phyloP scores from a whole-genome alignment of 2,113 vertebrate species.

The Struthio camelus region DNA sequence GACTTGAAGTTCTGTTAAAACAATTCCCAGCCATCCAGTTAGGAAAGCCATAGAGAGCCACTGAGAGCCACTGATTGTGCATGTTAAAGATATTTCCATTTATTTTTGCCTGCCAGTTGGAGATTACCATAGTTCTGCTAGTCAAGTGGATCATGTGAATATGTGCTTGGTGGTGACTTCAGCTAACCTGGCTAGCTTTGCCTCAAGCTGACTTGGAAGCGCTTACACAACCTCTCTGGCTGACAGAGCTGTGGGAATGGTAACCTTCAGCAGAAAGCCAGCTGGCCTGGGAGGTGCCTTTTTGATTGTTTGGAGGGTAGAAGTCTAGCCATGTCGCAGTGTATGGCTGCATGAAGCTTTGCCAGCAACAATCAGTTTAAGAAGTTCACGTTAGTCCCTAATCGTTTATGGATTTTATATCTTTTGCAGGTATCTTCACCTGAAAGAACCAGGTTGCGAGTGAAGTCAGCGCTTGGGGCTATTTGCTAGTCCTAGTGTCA shows the following conservation, averaged over 20 bases:
- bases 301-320: accelerated
- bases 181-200: not conserved
- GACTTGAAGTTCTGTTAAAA: not conserved
- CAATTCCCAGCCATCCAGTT: not conserved
- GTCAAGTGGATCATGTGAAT: accelerated
- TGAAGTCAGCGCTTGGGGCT: not conserved
- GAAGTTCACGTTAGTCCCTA: not conserved
- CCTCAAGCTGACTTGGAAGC: not conserved
- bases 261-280: not conserved
- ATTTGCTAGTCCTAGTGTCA: not conserved
- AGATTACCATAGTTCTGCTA: accelerated
- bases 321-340: not conserved
- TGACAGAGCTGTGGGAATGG: accelerated
- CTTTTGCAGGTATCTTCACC: not conserved
- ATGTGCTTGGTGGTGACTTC: not conserved
- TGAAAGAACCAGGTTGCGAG: not conserved
- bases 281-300: accelerated
- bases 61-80: not conserved
- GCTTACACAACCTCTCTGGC: not conserved
- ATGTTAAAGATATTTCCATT: accelerated
- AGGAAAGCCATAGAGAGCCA: not conserved
- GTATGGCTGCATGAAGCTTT: not conserved
- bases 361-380: not conserved
- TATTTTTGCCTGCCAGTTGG: not conserved
- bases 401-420: not conserved